A percentile compares a stretch with the other conserved stretches of the same genome.
Conservation (phyloP, 30 jellyfish, hydroid and myxozoan genomes). For the Aurelia coerulea region DNA sequence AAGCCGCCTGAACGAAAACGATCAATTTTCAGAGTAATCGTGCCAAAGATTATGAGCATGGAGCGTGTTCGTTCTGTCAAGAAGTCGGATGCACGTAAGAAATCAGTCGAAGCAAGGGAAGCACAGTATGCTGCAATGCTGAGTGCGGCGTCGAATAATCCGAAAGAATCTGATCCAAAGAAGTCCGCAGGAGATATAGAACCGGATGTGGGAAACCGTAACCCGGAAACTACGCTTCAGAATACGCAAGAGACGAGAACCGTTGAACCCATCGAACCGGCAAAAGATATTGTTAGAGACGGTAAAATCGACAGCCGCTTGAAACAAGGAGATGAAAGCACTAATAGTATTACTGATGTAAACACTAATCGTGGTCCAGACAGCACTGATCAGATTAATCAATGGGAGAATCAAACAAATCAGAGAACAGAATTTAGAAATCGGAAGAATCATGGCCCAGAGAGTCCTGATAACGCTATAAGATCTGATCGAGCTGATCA, state of each 20-base stretch:
- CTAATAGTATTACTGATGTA: neutral
- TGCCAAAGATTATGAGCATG: constrained; percentile 30
- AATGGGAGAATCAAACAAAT: neutral
- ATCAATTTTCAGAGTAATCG: constrained; percentile 21
- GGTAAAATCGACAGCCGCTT: no score
- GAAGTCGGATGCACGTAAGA: constrained; percentile 3
- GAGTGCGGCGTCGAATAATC: neutral
- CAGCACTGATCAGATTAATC: neutral
- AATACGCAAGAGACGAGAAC: neutral
- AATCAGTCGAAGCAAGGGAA: constrained; percentile 29
- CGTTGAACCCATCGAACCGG: neutral
- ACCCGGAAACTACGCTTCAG: neutral
- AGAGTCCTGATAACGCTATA: neutral
- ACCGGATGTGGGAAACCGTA: neutral
- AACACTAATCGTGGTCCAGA: neutral
- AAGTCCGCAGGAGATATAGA: neutral
- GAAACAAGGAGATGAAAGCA: neutral
- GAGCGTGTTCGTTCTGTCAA: constrained; percentile 7
- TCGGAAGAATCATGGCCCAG: neutral
- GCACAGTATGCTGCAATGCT: constrained; percentile 37
- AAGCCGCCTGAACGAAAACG: neutral
- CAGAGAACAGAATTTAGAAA: neutral
- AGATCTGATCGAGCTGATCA: neutral
- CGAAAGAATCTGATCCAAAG: neutral
- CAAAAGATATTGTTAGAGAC: neutral